Evolutionary conservation across 2,797 vertebrate genomes (phyloP), one percentile per base, ranked within the genome.

Genomic region (Pterois miles): DNA sequence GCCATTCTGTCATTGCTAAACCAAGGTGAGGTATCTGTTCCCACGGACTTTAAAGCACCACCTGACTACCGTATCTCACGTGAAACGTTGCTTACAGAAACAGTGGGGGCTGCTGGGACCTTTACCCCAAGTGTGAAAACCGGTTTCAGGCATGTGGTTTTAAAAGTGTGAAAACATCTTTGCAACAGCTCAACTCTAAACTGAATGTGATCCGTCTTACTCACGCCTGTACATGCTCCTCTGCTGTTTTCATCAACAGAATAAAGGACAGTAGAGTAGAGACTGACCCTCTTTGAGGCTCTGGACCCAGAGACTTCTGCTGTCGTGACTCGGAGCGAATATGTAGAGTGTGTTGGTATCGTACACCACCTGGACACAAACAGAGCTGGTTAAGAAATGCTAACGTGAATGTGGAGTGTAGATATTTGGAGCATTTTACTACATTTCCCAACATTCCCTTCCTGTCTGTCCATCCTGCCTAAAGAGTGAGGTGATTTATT

Each of bases 221-320:
- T 50, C 6, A 1, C 1, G 9, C 13, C 22, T 25, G 3, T 12
- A 14, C 1, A 4, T 4, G 18, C 27, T 23, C 2, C 31, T 67
- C 0, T 12, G 29, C 1, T 31, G 48, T 5, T 65, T 23, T 6
- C 2, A 10, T 2, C 4, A 8, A 34, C 0, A 31, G 12, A 40
- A 12, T 2, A 34, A 1, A 33, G 31, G 4, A 33, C 4, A 33
- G 7, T 4, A 33, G 8, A 54, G 20, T 1, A n/a, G 14, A 62
- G 6, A 85, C 93, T 95, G 90, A 98, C 98, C 97, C 86, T 97
- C 96, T 92, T 99, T 99, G 70, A 99, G 92, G 75, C 91, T 96
- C 82, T 96, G 96, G 78, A 99, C 97, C 98, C 98, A 99, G 10
- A 86, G 60, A 74, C 91, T 96, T 40, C 97, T 94, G 88, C 96